Conservation (phyloP, 2,888 invertebrate species). For the Meghimatium bilineatum region DNA sequence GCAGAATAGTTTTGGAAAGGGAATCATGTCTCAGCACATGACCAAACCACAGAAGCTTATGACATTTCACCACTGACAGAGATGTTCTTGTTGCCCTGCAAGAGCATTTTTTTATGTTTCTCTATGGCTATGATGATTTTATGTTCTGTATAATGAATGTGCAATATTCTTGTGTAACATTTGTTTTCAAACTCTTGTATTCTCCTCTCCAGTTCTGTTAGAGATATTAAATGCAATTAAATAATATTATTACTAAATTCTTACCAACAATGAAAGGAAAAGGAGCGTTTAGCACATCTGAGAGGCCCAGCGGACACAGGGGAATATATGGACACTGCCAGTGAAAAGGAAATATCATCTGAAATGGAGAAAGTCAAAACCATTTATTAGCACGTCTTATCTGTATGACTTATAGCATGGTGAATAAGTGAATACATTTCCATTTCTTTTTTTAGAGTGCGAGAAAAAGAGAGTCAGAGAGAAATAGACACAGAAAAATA, state of each 20-base stretch:
- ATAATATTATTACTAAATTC: conserved; percentile 28
- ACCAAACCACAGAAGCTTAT: no score
- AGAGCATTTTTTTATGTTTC: no score
- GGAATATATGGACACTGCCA: conserved; percentile 99
- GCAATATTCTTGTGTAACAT: no score
- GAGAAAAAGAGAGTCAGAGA: not conserved
- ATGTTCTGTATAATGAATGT: no score
- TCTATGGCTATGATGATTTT: no score
- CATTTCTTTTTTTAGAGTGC: not conserved
- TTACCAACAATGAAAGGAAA: conserved; percentile 93
- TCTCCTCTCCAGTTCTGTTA: no score
- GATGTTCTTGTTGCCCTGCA: no score
- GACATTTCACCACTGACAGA: no score
- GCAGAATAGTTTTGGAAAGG: no score
- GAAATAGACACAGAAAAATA: not conserved
- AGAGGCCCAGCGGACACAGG: conserved; percentile 94
- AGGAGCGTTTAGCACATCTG: conserved; percentile 96
- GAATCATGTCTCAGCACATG: no score
- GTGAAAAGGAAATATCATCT: conserved; percentile 96
- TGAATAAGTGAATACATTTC: not conserved
- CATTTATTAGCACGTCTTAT: not conserved
- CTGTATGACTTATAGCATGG: not conserved
- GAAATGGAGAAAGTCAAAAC: conserved; percentile 41
- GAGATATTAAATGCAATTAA: no score
- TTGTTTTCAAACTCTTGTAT: no score